Percentiles rank a stretch among this genome's conserved stretches.
These are phyloP conservation scores for Pasiphila rectangulata DNA, from an alignment of 2,888 invertebrate genomes.

Conservation along the genomic window DNA sequence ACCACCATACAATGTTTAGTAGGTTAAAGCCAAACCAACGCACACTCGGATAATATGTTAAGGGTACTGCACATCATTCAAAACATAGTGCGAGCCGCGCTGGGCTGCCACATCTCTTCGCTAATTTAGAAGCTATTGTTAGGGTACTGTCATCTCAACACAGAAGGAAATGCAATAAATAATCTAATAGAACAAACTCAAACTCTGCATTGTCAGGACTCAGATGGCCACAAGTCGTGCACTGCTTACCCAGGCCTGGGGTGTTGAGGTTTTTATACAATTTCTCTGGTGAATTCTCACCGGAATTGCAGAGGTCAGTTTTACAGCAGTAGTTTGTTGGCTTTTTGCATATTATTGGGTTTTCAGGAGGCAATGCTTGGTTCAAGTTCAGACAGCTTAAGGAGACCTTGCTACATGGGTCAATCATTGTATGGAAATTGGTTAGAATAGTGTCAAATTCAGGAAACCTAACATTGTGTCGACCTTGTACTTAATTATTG, in stretches of 20 bases:
- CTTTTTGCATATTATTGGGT: slow-evolving; percentile 66
- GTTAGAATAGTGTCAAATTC: slow-evolving; percentile 43
- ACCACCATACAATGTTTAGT: slow-evolving; percentile 81
- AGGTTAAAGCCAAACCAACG: slow-evolving; percentile 81
- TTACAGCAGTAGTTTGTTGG: slow-evolving; percentile 70
- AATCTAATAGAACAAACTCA: slow-evolving; percentile 74
- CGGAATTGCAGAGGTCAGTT: slow-evolving; percentile 70
- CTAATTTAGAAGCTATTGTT: slow-evolving; percentile 78
- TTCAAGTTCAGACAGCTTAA: slow-evolving; percentile 80
- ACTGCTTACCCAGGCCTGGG: slow-evolving; percentile 66
- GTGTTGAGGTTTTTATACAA: slow-evolving; percentile 55
- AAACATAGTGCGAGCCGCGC: slow-evolving; percentile 56
- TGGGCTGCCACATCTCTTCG: slow-evolving; percentile 43
- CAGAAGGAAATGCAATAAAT: slow-evolving; percentile 69
- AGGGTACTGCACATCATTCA: slow-evolving; percentile 72
- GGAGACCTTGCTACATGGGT: slow-evolving; percentile 67
- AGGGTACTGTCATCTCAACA: slow-evolving; percentile 77
- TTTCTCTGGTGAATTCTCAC: slow-evolving; percentile 59
- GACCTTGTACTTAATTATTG: too few relatives aligned
- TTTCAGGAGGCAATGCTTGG: slow-evolving; percentile 79
- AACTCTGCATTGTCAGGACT: slow-evolving; percentile 63
- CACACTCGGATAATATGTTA: slow-evolving; percentile 78
- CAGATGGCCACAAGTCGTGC: slow-evolving; percentile 61
- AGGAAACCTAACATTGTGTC: slow-evolving; percentile 50
- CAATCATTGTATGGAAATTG: slow-evolving; percentile 54